These are phyloP conservation scores for Cynodonichthys magdalenae DNA, from an alignment of 2,797 vertebrate species.

Conservation along the genomic window DNA sequence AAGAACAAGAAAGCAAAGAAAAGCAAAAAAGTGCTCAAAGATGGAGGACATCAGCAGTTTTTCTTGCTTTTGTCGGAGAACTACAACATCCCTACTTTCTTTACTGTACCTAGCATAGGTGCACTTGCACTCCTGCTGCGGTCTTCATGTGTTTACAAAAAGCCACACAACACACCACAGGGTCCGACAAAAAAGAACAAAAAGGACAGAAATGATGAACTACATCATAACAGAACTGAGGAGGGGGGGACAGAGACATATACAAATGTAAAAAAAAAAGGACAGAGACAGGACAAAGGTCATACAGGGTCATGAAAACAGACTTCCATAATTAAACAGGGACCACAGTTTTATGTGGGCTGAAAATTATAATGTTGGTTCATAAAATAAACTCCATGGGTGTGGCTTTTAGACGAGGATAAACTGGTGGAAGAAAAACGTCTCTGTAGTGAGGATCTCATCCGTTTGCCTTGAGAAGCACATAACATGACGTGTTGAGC, in stretches of 20 bases:
- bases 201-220: constrained; percentile 77
- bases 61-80: constrained; percentile 48
- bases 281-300: constrained; percentile 26
- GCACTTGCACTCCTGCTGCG: constrained; percentile 95
- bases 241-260: constrained; percentile 41
- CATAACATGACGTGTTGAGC: not conserved
- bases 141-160: constrained; percentile 89
- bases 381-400: constrained; percentile 52
- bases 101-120: constrained; percentile 94
- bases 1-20: constrained; percentile 32
- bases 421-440: constrained; percentile 27
- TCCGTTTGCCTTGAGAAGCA: not conserved
- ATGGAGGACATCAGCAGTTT: constrained; percentile 39
- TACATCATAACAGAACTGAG: constrained; percentile 48
- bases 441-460: constrained; percentile 11
- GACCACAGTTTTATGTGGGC: constrained; percentile 60
- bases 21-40: constrained; percentile 11
- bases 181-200: constrained; percentile 82
- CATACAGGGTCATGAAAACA: constrained; percentile 35
- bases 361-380: constrained; percentile 64
- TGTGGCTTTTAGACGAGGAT: constrained; percentile 55
- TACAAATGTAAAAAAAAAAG: constrained; percentile 17
- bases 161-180: constrained; percentile 83
- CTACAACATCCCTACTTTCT: constrained; percentile 62
- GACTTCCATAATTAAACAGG: constrained; percentile 62